phyloP scores from a whole-genome alignment of 2,888 invertebrate species.

The Papilio gigon region DNA sequence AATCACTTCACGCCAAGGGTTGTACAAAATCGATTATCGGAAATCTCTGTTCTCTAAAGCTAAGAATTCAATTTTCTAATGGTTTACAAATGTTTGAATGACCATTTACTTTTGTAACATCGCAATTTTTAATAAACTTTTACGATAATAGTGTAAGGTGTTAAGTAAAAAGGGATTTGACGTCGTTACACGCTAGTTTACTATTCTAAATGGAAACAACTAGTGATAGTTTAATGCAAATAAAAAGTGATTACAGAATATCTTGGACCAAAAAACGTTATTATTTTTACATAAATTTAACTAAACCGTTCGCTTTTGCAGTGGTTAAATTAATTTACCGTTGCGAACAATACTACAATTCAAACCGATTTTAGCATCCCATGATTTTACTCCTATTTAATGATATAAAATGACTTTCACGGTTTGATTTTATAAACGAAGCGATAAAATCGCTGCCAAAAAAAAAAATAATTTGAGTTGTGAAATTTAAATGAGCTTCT shows the following conservation, averaged over 20 bases:
- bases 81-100: not conserved
- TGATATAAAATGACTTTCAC: not conserved
- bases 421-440: not conserved
- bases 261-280: not conserved
- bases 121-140: not conserved
- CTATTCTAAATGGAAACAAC: too few species aligned
- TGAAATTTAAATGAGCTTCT: not conserved
- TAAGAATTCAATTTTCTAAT: not conserved
- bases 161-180: not conserved
- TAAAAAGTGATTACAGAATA: not conserved
- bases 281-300: not conserved
- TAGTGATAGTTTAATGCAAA: too few species aligned
- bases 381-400: not conserved
- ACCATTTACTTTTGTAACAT: not conserved
- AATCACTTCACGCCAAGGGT: not conserved
- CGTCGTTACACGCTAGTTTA: not conserved
- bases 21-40: constrained; percentile 3
- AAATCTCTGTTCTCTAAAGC: not conserved
- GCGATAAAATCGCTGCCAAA: not conserved
- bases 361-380: not conserved
- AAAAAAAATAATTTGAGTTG: not conserved
- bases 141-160: not conserved
- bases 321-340: not conserved
- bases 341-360: not conserved
- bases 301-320: not conserved